Evolutionary conservation across 2,888 invertebrate genomes (phyloP).

Genomic region (Oasisia sp.): DNA sequence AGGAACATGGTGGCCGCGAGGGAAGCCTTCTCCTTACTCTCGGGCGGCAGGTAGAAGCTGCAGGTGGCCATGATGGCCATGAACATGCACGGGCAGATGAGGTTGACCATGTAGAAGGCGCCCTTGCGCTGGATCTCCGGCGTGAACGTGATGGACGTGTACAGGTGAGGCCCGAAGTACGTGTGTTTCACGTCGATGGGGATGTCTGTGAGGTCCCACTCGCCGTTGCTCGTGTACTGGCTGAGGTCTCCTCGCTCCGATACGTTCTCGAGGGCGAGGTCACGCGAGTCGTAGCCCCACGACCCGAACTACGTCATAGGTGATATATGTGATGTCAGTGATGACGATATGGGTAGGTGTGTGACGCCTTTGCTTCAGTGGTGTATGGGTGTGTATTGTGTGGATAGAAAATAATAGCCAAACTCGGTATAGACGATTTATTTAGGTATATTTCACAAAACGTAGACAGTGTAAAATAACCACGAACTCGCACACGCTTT

Average conservation of each 20-base stretch:
- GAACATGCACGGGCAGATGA: not conserved
- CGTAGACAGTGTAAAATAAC: too few species aligned
- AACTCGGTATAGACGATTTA: too few species aligned
- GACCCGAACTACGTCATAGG: not conserved
- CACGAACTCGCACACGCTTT: too few species aligned
- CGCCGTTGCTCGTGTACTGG: not conserved
- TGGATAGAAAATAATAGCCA: too few species aligned
- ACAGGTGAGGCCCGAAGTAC: not conserved
- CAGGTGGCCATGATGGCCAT: not conserved
- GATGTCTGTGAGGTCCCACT: not conserved
- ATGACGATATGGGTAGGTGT: not conserved
- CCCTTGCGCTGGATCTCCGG: not conserved
- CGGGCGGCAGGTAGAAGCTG: not conserved
- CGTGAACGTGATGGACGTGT: not conserved
- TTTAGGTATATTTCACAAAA: too few species aligned
- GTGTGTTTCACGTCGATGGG: not conserved
- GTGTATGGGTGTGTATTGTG: too few species aligned
- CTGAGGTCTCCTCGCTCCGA: not conserved
- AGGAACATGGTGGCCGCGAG: not conserved
- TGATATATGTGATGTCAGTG: not conserved
- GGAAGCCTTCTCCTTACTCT: not conserved
- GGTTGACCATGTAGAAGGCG: conserved; percentile 6
- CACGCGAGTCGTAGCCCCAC: not conserved
- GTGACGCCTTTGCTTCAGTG: not conserved
- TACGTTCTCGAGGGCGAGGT: not conserved